phyloP scores from a whole-genome alignment of 2,888 invertebrate genomes.

The Aquatica leii region DNA sequence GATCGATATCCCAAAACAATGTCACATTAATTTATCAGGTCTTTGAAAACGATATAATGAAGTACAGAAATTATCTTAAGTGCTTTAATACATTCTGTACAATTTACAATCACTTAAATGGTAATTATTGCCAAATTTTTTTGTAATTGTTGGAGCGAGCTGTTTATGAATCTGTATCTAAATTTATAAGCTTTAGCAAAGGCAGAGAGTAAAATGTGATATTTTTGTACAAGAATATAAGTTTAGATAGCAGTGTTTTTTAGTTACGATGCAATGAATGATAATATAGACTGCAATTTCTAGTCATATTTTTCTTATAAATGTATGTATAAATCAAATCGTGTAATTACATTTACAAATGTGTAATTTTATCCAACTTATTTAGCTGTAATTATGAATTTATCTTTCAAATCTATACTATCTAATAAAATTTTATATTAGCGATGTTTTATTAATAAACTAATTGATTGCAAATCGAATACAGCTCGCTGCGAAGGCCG shows the following conservation, averaged over 20 bases:
- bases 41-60: background rate
- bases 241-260: background rate
- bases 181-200: background rate
- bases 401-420: no score
- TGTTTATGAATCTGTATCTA: background rate
- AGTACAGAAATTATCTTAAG: background rate
- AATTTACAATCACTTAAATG: no score
- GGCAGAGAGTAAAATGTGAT: slow-evolving; percentile 8
- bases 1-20: background rate
- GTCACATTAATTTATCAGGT: background rate
- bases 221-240: slow-evolving; percentile 10
- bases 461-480: no score
- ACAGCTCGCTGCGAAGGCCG: no score
- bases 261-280: background rate
- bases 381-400: no score
- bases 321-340: background rate
- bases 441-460: no score
- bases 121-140: no score
- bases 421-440: no score
- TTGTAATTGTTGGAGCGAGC: background rate
- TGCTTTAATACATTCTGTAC: background rate
- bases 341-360: background rate
- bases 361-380: background rate
- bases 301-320: slow-evolving; percentile 34
- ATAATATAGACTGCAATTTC: slow-evolving; percentile 33